phyloP scores from a whole-genome alignment of 2,888 invertebrate species.

The Drosophila borborema region DNA sequence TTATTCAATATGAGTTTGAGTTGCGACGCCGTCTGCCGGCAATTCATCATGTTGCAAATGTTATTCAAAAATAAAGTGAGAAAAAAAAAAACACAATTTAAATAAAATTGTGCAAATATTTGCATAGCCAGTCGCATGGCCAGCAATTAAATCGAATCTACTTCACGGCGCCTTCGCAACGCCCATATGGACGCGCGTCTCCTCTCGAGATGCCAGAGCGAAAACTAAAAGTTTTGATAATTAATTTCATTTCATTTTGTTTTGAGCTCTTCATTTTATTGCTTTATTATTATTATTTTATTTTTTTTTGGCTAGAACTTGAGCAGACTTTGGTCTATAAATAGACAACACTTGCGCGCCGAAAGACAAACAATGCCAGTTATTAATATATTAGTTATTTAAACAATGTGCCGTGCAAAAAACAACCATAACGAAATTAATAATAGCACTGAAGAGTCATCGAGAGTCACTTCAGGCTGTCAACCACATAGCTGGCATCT shows the following conservation, averaged over 20 bases:
- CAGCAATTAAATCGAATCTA: conserved; percentile 28
- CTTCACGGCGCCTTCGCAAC: conserved; percentile 21
- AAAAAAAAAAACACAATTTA: not conserved
- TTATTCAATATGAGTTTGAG: conserved; percentile 51
- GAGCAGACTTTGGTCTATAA: conserved; percentile 38
- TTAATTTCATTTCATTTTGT: conserved; percentile 6
- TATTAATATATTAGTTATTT: conserved; percentile 56
- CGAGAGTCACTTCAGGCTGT: conserved; percentile 51
- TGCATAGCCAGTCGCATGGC: conserved; percentile 31
- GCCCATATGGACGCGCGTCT: conserved; percentile 22
- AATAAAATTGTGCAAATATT: conserved; percentile 53
- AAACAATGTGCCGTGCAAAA: conserved; percentile 29
- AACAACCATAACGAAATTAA: conserved; percentile 21
- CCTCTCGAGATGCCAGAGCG: conserved; percentile 27
- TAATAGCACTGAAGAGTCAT: conserved; percentile 43
- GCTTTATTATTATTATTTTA: not conserved
- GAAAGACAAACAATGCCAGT: conserved; percentile 39
- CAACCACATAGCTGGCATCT: conserved; percentile 32
- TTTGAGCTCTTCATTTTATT: not conserved
- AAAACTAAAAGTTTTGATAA: conserved; percentile 38
- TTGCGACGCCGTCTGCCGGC: conserved; percentile 39
- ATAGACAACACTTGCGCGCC: conserved; percentile 43
- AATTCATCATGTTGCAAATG: conserved; percentile 60
- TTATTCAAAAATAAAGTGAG: conserved; percentile 10
- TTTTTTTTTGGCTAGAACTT: conserved; percentile 34